These are phyloP conservation scores for Diplolepis rosae DNA, from an alignment of 2,888 invertebrate genomes.

Conservation along the genomic window DNA sequence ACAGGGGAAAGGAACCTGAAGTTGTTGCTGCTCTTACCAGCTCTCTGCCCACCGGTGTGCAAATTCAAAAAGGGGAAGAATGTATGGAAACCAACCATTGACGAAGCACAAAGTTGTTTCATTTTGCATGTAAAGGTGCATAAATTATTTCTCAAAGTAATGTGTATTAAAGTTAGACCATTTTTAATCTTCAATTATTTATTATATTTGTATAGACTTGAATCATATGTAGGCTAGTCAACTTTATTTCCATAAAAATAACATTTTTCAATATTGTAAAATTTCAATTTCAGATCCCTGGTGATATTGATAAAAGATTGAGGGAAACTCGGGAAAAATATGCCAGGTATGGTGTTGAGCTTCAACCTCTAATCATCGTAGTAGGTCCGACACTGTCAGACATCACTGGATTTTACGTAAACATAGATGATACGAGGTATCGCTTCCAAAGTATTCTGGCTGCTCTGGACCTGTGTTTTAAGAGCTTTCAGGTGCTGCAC, in stretches of 20 bases:
- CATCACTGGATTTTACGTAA: slow-evolving; percentile 10
- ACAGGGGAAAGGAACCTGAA: not conserved
- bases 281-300: too few species aligned
- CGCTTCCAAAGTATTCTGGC: not conserved
- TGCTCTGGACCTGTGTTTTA: slow-evolving; percentile 43
- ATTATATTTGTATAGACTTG: too few species aligned
- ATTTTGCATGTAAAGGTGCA: not conserved
- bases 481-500: slow-evolving; percentile 44
- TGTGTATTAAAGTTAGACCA: too few species aligned
- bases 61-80: slow-evolving; percentile 12
- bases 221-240: too few species aligned
- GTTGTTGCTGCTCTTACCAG: not conserved
- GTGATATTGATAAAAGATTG: too few species aligned
- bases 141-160: too few species aligned
- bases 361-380: slow-evolving; percentile 35
- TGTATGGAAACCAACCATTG: not conserved
- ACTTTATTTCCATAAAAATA: too few species aligned
- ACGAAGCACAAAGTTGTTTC: slow-evolving; percentile 13
- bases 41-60: not conserved
- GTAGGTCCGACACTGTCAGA: slow-evolving; percentile 19
- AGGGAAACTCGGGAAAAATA: too few species aligned
- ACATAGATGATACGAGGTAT: slow-evolving; percentile 20
- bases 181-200: too few species aligned
- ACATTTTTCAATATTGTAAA: too few species aligned
- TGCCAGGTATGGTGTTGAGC: too few species aligned